Percentiles rank a stretch among this genome's conserved stretches.
Evolutionary conservation across 1,140 invertebrate genomes (phyloP).

Genomic region (Bombus haemorrhoidalis): DNA sequence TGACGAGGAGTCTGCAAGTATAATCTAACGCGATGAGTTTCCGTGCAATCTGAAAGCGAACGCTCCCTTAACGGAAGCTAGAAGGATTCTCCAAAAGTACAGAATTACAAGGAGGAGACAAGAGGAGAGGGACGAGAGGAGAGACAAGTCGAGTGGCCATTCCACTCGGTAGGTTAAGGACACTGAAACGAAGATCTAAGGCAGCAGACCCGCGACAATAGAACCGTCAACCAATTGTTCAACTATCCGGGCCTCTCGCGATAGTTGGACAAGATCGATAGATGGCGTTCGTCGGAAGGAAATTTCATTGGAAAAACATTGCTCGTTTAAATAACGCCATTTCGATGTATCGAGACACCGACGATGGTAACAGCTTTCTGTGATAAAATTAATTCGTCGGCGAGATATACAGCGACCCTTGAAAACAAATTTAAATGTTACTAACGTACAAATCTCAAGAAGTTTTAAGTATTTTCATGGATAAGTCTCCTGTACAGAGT

Average conservation of each 20-base stretch:
- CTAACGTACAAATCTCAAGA: neutral
- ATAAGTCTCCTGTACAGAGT: too few species aligned
- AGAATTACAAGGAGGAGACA: slow-evolving; percentile 18
- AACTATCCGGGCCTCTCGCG: slow-evolving; percentile 36
- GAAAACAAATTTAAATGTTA: slow-evolving; percentile 7
- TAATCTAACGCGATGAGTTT: slow-evolving; percentile 38
- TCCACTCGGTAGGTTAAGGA: slow-evolving; percentile 66
- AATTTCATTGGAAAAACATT: slow-evolving; percentile 53
- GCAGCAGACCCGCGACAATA: slow-evolving; percentile 62
- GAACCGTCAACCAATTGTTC: slow-evolving; percentile 70
- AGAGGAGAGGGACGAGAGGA: neutral
- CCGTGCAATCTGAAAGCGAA: slow-evolving; percentile 25
- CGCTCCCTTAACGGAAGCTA: slow-evolving; percentile 20
- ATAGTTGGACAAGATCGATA: slow-evolving; percentile 59
- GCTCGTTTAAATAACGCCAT: slow-evolving; percentile 11
- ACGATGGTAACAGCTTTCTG: neutral
- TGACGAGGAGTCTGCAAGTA: slow-evolving; percentile 32
- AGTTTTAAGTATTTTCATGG: neutral
- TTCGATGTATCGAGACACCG: neutral
- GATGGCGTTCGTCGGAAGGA: slow-evolving; percentile 58
- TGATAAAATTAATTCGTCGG: neutral
- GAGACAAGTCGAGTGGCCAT: slow-evolving; percentile 46
- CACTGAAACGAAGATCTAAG: slow-evolving; percentile 60
- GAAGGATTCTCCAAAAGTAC: slow-evolving; percentile 51
- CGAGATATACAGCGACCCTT: neutral